Conservation (phyloP, 2,113 vertebrate genomes). For the Pelecanus crispus region DNA sequence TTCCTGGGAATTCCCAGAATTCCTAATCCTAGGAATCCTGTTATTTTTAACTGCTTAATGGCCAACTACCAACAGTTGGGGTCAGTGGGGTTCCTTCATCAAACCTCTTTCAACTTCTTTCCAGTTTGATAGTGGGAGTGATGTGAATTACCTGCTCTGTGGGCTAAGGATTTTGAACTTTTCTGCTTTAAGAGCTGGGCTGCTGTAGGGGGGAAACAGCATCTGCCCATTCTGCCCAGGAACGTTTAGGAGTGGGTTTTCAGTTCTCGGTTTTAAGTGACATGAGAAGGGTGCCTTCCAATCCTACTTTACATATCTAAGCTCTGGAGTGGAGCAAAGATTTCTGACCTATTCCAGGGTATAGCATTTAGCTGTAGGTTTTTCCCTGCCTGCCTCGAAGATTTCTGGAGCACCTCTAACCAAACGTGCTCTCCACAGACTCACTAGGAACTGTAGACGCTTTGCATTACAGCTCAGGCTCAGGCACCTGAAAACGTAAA, state of each 20-base stretch:
- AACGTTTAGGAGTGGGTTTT: not conserved
- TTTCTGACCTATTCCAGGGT: not conserved
- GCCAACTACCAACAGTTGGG: not conserved
- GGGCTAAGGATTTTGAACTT: fast-evolving
- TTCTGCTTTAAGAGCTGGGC: not conserved
- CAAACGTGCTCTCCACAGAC: not conserved
- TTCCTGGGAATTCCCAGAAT: not conserved
- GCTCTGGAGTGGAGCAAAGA: not conserved
- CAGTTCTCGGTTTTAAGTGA: not conserved
- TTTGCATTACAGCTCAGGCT: not conserved
- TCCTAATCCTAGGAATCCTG: not conserved
- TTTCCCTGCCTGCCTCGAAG: not conserved
- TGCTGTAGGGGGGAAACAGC: not conserved
- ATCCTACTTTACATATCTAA: not conserved
- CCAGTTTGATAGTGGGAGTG: not conserved
- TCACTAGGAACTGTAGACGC: not conserved
- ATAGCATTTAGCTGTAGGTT: not conserved
- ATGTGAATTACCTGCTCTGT: not conserved
- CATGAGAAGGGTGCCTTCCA: fast-evolving
- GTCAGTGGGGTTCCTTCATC: not conserved
- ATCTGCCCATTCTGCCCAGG: not conserved
- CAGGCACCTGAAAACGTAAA: not conserved
- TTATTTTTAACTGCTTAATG: not conserved
- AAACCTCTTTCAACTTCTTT: not conserved
- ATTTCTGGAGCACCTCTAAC: not conserved